Base-by-base conservation (phyloP, 2,888 invertebrate genomes). In the Brenthis ino region DNA sequence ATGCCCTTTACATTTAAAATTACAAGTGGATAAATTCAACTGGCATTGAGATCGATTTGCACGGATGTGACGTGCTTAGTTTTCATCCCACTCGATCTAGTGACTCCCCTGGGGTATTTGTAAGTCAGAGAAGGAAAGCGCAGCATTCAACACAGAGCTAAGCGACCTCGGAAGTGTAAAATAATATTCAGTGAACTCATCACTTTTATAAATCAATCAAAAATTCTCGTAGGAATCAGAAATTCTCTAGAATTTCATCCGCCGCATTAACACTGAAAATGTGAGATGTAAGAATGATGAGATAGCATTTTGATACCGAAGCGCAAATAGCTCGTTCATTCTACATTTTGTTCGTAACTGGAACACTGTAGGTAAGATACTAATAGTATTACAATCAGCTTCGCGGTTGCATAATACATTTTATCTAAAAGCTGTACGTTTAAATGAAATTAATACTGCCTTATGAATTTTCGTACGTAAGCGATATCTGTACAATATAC, bases 351-450 rank as follows among this genome's bases (percentile, higher is more conserved):
- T 69, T 60, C 20, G 64, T 48, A 67, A 71, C 66, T 69, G 60
- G 63, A 71, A 68, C 60, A 58, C 64, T 64, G 64, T 58, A 64
- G 63, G 67, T 63, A 64, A 56, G 33, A 33, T 51, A 57, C 57
- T 64, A 67, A 71, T 71, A 68, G 66, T 48, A 61, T 69, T 69
- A 67, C 54, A 68, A 71, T 66, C 60, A 66, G 57, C 64, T 47
- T 53, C 65, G 64, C 24, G 56, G 65, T 53, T 58, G 55, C 58
- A 66, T 47, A 57, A 60, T 67, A 55, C 64, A 56, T 67, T 64
- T 37, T 37, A 54, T 54, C 47, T 47, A 43, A 63, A 53, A 63
- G 16, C 51, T 37, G 14, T 4, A 37, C 51, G 33, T 60, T 16
- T 50, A 50, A 60, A 60, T 60, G n/a, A 28, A 57, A 43, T 48